Base-by-base conservation (phyloP, 2,888 invertebrate genomes). In the Nemapogon koenigi region DNA sequence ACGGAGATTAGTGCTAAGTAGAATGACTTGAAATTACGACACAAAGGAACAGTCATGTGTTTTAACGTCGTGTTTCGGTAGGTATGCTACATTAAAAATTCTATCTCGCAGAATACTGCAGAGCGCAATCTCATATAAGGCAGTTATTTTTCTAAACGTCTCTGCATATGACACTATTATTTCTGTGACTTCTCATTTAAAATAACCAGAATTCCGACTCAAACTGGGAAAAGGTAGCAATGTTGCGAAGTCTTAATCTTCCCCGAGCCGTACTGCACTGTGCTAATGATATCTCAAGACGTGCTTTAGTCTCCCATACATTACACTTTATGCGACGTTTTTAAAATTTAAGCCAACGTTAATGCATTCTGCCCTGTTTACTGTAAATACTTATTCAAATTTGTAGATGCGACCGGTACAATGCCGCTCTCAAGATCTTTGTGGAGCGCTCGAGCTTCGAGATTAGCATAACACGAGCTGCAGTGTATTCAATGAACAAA, bases 281-380 rank as follows among this genome's bases (percentile, higher is more conserved):
- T 57, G 62, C 68, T 78, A 78, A 78, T 75, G 78, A 76, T 76
- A 76, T 75, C 72, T 68, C 65, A 59, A 65, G 70, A 66, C 60
- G 60, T 69, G 60, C 65, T 73, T 75, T 73, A 73, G 67, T 67
- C 63, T 22, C 61, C 67, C 76, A 73, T 76, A 75, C 62, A 75
- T 76, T 69, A 73, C 72, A 63, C 63, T 78, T 61, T 69, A 73
- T 63, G 75, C 60, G 78, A 78, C 76, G 59, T 76, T 78, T 78
- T 78, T 72, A 68, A 70, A 76, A 78, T 76, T 73, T 78, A 78
- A 75, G 62, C 57, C 72, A 66, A 67, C 72, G 54, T 59, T 75
- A 75, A 75, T 73, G 78, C 64, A 61, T 72, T 68, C 61, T 62
- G 57, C 62, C 60, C 67, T 62, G 69, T 67, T 69, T 65, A 67